phyloP scores from a whole-genome alignment of 2,113 vertebrate species.

The Cricetomys ansorgei region DNA sequence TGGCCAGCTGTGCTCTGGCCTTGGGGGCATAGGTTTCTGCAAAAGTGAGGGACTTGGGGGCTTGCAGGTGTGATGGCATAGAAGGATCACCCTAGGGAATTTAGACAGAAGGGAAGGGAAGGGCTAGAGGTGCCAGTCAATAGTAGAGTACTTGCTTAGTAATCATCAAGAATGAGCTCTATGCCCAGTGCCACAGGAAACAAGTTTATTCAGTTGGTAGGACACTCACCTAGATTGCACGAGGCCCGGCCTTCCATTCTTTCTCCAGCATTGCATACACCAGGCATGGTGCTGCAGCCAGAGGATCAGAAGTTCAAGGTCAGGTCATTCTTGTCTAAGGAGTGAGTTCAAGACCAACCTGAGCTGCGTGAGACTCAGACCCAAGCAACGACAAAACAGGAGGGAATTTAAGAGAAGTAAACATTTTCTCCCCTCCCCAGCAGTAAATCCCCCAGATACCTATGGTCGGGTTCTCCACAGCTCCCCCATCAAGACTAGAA shows the following conservation, averaged over 20 bases:
- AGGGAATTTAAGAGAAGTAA: background rate
- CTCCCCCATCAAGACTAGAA: background rate
- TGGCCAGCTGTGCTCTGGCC: background rate
- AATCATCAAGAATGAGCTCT: background rate
- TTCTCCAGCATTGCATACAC: background rate
- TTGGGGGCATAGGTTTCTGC: background rate
- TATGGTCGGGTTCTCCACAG: accelerated
- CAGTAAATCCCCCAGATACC: background rate
- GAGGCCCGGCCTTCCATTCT: background rate
- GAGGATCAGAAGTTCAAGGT: background rate
- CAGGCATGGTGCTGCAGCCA: background rate
- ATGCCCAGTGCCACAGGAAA: background rate
- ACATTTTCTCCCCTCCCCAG: background rate
- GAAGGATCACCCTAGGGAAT: background rate
- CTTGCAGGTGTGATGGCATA: background rate
- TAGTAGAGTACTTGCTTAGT: background rate
- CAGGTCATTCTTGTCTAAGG: background rate
- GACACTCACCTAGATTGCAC: background rate
- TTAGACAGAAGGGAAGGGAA: background rate
- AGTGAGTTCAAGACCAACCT: background rate
- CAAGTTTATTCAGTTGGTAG: background rate
- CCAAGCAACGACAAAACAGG: background rate
- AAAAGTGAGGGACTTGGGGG: background rate
- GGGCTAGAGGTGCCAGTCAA: background rate
- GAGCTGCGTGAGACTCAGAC: background rate